phyloP scores from a whole-genome alignment of 1,140 invertebrate genomes.

The Chironomus tepperi region DNA sequence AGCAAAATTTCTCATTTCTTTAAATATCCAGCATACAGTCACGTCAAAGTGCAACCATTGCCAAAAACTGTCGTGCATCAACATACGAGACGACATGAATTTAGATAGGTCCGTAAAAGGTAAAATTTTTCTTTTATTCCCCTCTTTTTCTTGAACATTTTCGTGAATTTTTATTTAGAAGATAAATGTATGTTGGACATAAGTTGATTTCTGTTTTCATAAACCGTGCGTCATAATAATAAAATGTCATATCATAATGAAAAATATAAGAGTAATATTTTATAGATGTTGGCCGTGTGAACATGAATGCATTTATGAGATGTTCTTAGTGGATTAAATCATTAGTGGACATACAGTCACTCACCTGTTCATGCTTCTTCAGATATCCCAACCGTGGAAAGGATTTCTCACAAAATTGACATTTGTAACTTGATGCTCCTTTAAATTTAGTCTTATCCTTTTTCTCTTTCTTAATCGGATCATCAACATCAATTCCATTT shows the following conservation, averaged over 20 bases:
- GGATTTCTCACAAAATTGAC: constrained; percentile 84
- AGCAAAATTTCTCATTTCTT: no score
- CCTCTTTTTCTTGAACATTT: not conserved
- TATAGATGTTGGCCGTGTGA: not conserved
- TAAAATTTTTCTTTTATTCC: not conserved
- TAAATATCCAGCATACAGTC: no score
- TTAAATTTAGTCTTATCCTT: constrained; percentile 17
- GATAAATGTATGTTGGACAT: not conserved
- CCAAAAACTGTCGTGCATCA: no score
- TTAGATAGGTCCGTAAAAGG: not conserved
- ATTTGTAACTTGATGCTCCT: constrained; percentile 60
- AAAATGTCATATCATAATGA: constrained; percentile 9
- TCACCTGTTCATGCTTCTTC: constrained; percentile 89
- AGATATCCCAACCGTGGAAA: constrained; percentile 79
- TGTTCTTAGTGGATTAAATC: not conserved
- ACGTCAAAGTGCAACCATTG: no score
- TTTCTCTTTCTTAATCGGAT: not conserved
- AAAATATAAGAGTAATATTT: not conserved
- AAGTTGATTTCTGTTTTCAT: not conserved
- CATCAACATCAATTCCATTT: constrained; percentile 15
- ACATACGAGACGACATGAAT: not conserved
- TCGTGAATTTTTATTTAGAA: not conserved
- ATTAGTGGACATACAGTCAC: constrained; percentile 27
- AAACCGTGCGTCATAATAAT: constrained; percentile 18
- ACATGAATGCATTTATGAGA: not conserved